These are phyloP conservation scores for Lophius americanus DNA, from an alignment of 2,797 vertebrate genomes.

Conservation along the genomic window DNA sequence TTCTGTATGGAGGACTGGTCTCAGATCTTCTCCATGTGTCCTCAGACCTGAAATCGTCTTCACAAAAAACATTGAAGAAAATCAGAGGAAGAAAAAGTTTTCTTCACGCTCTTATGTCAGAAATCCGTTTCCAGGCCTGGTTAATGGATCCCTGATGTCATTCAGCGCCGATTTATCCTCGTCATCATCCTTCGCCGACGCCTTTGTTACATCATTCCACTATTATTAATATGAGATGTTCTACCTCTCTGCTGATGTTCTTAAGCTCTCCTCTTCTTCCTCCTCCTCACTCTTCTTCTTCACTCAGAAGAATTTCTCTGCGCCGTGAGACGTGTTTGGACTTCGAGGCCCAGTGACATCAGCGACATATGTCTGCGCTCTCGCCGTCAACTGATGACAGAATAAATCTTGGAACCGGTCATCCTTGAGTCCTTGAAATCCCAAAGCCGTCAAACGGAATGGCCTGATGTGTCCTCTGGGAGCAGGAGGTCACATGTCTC, in stretches of 20 bases:
- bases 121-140: too few species aligned
- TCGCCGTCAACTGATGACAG: constrained; percentile 71
- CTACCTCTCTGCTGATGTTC: neutral
- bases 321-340: constrained; percentile 55
- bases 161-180: too few species aligned
- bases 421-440: constrained; percentile 71
- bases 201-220: too few species aligned
- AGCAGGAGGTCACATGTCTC: constrained; percentile 68
- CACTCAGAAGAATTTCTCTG: constrained; percentile 41
- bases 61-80: too few species aligned
- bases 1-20: too few species aligned
- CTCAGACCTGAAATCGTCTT: constrained; percentile 10
- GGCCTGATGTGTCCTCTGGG: constrained; percentile 66
- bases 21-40: too few species aligned
- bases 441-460: constrained; percentile 72
- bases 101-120: too few species aligned
- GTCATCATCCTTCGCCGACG: too few species aligned
- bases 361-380: constrained; percentile 54
- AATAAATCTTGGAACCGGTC: constrained; percentile 72
- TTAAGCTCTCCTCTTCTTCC: neutral
- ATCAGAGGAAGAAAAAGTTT: too few species aligned
- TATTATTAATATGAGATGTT: too few species aligned
- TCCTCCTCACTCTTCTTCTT: constrained; percentile 19
- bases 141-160: too few species aligned
- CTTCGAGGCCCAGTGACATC: constrained; percentile 56